These are phyloP conservation scores for Pygoscelis antarcticus DNA, from an alignment of 2,113 vertebrate genomes.

Conservation along the genomic window DNA sequence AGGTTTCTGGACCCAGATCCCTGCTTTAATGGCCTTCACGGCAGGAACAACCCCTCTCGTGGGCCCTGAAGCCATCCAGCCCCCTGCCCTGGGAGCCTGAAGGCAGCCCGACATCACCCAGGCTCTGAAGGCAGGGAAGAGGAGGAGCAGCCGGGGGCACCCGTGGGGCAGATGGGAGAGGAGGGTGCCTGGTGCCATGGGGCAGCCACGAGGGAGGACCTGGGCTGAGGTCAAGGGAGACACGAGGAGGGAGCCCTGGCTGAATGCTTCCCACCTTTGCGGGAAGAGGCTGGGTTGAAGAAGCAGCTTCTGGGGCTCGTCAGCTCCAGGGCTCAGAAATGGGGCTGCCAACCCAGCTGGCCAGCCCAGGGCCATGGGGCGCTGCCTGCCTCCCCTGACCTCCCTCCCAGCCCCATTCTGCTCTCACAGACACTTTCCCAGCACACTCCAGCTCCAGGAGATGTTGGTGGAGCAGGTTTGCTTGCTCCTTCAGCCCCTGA, in stretches of 20 bases:
- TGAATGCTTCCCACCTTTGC: neutral
- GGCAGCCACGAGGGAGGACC: neutral
- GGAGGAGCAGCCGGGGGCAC: neutral
- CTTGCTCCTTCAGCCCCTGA: neutral
- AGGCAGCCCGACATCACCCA: neutral
- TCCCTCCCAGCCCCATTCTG: neutral
- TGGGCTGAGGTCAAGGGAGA: neutral
- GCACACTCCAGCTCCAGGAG: neutral
- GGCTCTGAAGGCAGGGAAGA: neutral
- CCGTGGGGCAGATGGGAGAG: neutral
- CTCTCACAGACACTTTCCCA: neutral
- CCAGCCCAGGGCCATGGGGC: rapidly evolving
- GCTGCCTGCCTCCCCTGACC: neutral
- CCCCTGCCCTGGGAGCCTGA: neutral
- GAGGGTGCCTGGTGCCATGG: neutral
- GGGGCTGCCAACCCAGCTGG: neutral
- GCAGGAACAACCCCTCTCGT: rapidly evolving
- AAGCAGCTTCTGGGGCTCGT: neutral
- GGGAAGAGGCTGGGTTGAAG: neutral
- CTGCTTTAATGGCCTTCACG: neutral
- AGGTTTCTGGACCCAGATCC: neutral
- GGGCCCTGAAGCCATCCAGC: neutral
- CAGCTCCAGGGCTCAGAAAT: neutral
- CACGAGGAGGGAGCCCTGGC: neutral
- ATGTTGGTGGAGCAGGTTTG: neutral